phyloP scores from a whole-genome alignment of 2,888 invertebrate genomes.

The Phalera bucephala region DNA sequence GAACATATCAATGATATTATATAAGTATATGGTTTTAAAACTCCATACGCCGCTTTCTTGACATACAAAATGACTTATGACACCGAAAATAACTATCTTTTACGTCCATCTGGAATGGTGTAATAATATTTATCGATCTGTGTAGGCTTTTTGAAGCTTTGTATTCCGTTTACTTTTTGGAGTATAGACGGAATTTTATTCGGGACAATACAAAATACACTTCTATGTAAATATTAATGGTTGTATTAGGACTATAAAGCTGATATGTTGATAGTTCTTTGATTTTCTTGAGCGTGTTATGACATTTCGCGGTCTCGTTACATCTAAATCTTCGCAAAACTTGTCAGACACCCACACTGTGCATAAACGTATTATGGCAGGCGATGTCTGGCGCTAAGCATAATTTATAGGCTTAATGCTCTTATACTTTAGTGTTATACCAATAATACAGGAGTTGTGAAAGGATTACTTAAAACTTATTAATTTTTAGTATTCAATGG shows the following conservation, averaged over 20 bases:
- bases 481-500: constrained; percentile 22
- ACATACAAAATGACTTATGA: too few species aligned
- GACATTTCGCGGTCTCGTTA: constrained; percentile 48
- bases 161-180: too few species aligned
- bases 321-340: constrained; percentile 52
- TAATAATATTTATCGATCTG: constrained; percentile 10
- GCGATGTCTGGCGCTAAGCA: constrained; percentile 39
- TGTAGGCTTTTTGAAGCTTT: constrained; percentile 23
- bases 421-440: constrained; percentile 31
- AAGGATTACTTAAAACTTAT: constrained; percentile 23
- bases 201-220: too few species aligned
- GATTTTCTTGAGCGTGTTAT: constrained; percentile 44
- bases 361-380: constrained; percentile 35
- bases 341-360: constrained; percentile 42
- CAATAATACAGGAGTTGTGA: constrained; percentile 22
- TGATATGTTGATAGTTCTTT: constrained; percentile 37
- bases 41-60: too few species aligned
- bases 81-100: too few species aligned
- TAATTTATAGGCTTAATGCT: constrained; percentile 38
- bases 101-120: too few species aligned
- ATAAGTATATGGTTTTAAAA: too few species aligned
- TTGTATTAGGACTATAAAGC: too few species aligned
- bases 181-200: too few species aligned
- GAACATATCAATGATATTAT: too few species aligned
- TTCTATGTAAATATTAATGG: too few species aligned